Evolutionary conservation across 2,797 vertebrate species (phyloP), one percentile per base, ranked within the genome.

Genomic region (Siniperca scherzeri): DNA sequence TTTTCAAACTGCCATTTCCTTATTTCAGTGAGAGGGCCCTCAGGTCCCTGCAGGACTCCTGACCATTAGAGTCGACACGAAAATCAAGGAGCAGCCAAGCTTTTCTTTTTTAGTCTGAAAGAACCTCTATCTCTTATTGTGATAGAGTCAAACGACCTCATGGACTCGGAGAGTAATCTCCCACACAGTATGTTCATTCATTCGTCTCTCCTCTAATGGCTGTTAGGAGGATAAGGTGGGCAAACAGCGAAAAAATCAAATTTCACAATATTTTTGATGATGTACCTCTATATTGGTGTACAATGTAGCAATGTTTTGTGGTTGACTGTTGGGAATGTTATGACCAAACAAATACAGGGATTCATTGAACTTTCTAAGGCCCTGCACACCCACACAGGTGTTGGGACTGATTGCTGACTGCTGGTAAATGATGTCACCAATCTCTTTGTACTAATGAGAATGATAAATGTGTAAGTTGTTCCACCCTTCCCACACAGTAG

Each of bases 1-100:
- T 78, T 87, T 79, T 69, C 70, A 80, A 78, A 52, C 68, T 65
- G 78, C 57, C 65, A 75, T 80, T 88, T 87, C 72, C 68, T 89
- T 80, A 81, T 84, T 77, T 83, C 64, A 85, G 42, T 64, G 57
- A 76, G 66, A 78, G 33, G 50, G 64, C 80, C 77, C 52, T 55
- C 10, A 13, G 74, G 70, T 75, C 74, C 77, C 74, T 9, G 14
- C 81, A 80, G 85, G 80, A 87, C 70, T 79, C 79, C 74, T 80
- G 76, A 83, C 69, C 68, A 74, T 83, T 74, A 90, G 17, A 66
- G 68, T 30, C 12, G 2, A 66, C 68, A 69, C 50, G 68, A 65
- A 81, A 79, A 82, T 80, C n/a, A 71, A 75, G 69, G 79, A 7
- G 67, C 71, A 72, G 75, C 40, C 59, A n/a, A 44, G 52, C 55